Base-by-base conservation (phyloP, 1,140 invertebrate genomes). In the Oreohelix idahoensis region DNA sequence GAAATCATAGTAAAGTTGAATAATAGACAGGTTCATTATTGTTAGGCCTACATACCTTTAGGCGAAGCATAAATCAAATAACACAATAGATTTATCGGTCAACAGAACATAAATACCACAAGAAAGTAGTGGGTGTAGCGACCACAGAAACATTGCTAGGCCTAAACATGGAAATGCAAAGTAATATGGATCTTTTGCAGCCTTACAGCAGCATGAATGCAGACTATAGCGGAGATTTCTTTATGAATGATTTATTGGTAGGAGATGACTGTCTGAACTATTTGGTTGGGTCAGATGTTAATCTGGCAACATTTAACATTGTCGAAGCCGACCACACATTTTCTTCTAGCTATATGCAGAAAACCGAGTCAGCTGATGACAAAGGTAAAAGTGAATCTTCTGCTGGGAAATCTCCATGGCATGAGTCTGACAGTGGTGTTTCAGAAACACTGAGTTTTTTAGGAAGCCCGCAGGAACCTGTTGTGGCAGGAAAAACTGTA, bases 381-480 rank as follows among this genome's bases (percentile, higher is more conserved):
- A 23, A 8, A 5, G 11, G n/a, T 10, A 66, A 35, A 32, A 35
- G n/a, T 32, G 8, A 66, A 4, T 32, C n/a, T 32, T 0, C 32
- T 29, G 8, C 5, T 66, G n/a, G 1, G 63, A 80, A 80, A n/a
- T 90, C 90, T 0, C 90, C 90, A n/a, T 88, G 86, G 82, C 90
- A 91, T 79, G 85, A 89, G 71, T 88, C 89, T 1, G 89, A 90
- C 83, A 90, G 88, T 75, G 88, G 89, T 26, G 77, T 87, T n/a
- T 88, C 87, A 2, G 87, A 88, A 0, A 49, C 58, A 29, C 17
- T 79, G 20, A 66, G 53, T 29, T 35, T 66, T 63, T 53, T 53
- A 20, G 58, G 77, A 20, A 79, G 77, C 42, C 53, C 77, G 5
- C 11, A 36, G 5, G 53, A 36, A 1, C 23, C 32, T 5, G 5